Conservation (phyloP, 1,140 invertebrate species). For the Pectinophora gossypiella region DNA sequence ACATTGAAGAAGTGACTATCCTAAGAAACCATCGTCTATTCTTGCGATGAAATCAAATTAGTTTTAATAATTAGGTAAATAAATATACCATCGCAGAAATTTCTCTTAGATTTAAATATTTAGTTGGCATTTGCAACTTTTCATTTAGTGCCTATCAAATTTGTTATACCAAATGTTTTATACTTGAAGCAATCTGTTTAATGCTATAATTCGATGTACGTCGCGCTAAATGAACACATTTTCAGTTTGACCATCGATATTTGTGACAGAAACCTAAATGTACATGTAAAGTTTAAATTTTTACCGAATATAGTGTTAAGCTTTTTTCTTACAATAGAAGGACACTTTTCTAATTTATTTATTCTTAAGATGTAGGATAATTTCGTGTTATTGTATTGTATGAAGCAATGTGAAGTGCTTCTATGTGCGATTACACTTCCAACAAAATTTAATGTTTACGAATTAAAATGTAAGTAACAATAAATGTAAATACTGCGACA, state of each 20-base stretch:
- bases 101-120: too few relatives aligned
- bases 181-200: too few relatives aligned
- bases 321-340: conserved; percentile 3
- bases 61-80: too few relatives aligned
- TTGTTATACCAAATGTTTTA: too few relatives aligned
- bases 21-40: not conserved
- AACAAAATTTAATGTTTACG: conserved; percentile 4
- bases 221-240: too few relatives aligned
- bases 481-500: conserved; percentile 2
- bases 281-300: not conserved
- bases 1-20: not conserved
- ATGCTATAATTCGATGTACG: too few relatives aligned
- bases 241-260: too few relatives aligned
- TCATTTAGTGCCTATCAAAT: too few relatives aligned
- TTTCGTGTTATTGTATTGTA: conserved; percentile 32
- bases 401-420: conserved; percentile 24
- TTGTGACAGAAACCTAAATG: too few relatives aligned
- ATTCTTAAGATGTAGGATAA: conserved; percentile 45
- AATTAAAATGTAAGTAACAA: conserved; percentile 32
- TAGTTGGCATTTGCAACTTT: too few relatives aligned
- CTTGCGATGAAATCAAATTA: not conserved
- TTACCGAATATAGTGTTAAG: not conserved
- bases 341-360: conserved; percentile 45
- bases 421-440: conserved; percentile 34
- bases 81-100: too few relatives aligned